Base-by-base conservation (phyloP, 2,113 vertebrate species). In the Thalassarche chlororhynchos region DNA sequence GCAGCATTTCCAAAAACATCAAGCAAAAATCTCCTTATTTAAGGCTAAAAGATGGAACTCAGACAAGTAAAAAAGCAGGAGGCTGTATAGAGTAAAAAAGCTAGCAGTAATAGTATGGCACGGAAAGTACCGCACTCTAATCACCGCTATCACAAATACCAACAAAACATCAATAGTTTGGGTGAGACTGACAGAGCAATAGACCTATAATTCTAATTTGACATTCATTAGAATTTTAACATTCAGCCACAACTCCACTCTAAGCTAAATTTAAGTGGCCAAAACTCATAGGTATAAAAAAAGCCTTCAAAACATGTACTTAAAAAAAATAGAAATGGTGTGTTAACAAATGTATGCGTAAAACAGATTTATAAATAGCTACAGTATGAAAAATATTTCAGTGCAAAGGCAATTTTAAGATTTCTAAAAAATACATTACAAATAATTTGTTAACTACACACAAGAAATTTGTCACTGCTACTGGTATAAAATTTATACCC, bases 371-470 rank as follows among this genome's bases (percentile, higher is more conserved):
- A 98, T 95, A 98, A 98, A 98, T 97, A 98, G 98, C 98, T 98
- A 98, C 93, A 95, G 94, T 98, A 98, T 98, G 98, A 98, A 98
- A 98, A 98, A 98, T 98, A 98, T 97, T 97, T 98, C 98, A 98
- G 98, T 98, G 98, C 97, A 98, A 98, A 98, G 98, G 98, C 98
- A 97, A 96, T 98, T 98, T 97, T 97, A 98, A 97, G 98, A 96
- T 98, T 97, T 96, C 98, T 98, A 98, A 98, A 98, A 98, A 98
- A 98, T 98, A 98, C 97, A 76, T 98, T 98, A 98, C 97, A 98
- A 98, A 98, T 97, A 97, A 98, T 98, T 93, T 98, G 93, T 98
- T 97, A 98, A 98, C 97, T 97, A 97, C 96, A 97, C 89, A 98
- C 95, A 97, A 97, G 96, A 97, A 96, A 93, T 92, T 96, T 97